These are phyloP conservation scores for Stictocephala bisonia DNA, from an alignment of 2,888 invertebrate genomes.

Conservation along the genomic window DNA sequence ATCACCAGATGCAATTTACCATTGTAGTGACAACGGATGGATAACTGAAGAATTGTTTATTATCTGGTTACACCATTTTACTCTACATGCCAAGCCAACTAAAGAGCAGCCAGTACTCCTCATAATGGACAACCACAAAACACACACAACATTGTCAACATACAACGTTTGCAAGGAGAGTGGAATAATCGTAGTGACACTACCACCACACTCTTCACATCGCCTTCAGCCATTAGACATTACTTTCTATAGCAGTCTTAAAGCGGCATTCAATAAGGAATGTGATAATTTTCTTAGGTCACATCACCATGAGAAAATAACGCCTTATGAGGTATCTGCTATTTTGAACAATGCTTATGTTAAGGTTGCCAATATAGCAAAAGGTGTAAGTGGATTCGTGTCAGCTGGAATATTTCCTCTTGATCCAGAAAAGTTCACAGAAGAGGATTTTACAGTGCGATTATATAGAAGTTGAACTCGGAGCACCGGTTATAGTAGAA, in stretches of 20 bases:
- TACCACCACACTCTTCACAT: slow-evolving; percentile 60
- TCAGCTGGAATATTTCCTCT: slow-evolving; percentile 50
- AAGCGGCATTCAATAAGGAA: slow-evolving; percentile 58
- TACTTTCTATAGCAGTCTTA: slow-evolving; percentile 58
- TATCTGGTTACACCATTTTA: slow-evolving; percentile 61
- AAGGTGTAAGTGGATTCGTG: slow-evolving; percentile 54
- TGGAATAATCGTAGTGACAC: slow-evolving; percentile 56
- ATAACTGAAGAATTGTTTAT: slow-evolving; percentile 59
- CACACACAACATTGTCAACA: slow-evolving; percentile 57
- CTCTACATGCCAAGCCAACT: slow-evolving; percentile 59
- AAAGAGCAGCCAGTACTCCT: slow-evolving; percentile 61
- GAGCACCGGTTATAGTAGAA: not conserved
- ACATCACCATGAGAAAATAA: slow-evolving; percentile 54
- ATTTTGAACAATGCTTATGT: slow-evolving; percentile 57
- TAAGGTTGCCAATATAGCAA: slow-evolving; percentile 55
- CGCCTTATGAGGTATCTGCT: slow-evolving; percentile 57
- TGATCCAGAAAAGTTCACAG: slow-evolving; percentile 13
- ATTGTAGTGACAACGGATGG: slow-evolving; percentile 61
- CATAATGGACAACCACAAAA: slow-evolving; percentile 60
- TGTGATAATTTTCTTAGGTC: slow-evolving; percentile 58
- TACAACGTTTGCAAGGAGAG: slow-evolving; percentile 55
- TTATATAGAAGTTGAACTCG: not conserved
- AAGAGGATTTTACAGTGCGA: slow-evolving; percentile 39
- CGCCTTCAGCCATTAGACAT: slow-evolving; percentile 57
- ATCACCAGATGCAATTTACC: slow-evolving; percentile 52